Base-by-base conservation (phyloP, 2,113 vertebrate genomes). In the Ciconia boyciana region DNA sequence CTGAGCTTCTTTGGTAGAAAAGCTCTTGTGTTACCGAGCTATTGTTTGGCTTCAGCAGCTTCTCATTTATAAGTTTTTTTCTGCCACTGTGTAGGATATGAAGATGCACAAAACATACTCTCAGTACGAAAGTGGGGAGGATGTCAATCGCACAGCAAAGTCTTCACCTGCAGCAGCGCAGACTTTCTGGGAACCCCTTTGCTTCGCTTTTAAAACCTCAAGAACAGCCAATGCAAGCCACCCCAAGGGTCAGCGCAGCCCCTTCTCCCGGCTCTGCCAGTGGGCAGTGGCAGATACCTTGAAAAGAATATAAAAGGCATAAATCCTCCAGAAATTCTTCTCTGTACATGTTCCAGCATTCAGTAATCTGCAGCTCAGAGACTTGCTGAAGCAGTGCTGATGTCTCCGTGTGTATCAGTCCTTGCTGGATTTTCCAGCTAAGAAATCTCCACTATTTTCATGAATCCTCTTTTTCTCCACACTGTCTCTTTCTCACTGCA, bases 161-260 rank as follows among this genome's bases (percentile, higher is more conserved):
- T 17, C 20, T 78, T 78, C 60, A 78, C 14, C 68, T 52, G 13
- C 51, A 93, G 52, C 24, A 81, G 39, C 55, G 66, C 17, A 60
- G 44, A 44, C 15, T 44, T 68, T 44, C 48, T 65, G 57, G 19
- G 25, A 90, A 64, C 2, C 7, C 18, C 9, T 78, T 78, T 1
- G 0, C 26, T 91, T 77, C 2, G 0, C 62, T 87, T 22, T 48
- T 78, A 70, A 46, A 88, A 64, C 8, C 0, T 0, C 21, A 55
- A 39, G 39, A 32, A 43, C 34, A 74, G 36, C 5, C 60, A 70
- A 34, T 1, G 2, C 1, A 20, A 74, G 17, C 18, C 61, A 90
- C 48, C 46, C 19, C 51, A 62, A 84, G 16, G 14, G 10, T 22
- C 58, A 49, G 22, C 19, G 54, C 10, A 5, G 36, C 58, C 21